phyloP scores from a whole-genome alignment of 2,113 vertebrate species.

The Cyrtonyx montezumae region DNA sequence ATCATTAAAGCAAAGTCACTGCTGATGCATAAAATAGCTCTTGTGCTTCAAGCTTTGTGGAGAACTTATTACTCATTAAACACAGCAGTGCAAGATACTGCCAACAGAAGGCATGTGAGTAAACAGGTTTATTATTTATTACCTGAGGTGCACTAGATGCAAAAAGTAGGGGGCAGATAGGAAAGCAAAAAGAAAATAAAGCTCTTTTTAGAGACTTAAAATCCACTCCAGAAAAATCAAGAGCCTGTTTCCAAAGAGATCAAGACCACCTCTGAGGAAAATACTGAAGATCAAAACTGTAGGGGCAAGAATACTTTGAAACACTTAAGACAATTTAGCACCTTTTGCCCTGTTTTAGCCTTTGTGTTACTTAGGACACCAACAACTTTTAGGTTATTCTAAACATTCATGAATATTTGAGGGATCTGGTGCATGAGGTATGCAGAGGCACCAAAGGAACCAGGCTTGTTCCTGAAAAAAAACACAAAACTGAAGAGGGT shows the following conservation, averaged over 20 bases:
- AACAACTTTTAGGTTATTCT: not conserved
- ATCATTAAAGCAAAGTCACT: constrained; percentile 6
- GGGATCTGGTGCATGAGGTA: not conserved
- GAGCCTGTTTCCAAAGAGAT: not conserved
- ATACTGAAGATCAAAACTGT: not conserved
- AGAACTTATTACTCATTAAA: constrained; percentile 55
- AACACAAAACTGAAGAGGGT: not conserved
- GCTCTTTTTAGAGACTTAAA: not conserved
- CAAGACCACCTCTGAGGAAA: not conserved
- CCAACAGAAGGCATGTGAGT: constrained; percentile 32
- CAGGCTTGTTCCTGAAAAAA: not conserved
- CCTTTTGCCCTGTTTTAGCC: not conserved
- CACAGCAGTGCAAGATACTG: constrained; percentile 12
- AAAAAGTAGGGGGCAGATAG: not conserved
- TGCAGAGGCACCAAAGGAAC: not conserved
- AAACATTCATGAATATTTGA: not conserved
- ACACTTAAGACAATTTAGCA: not conserved
- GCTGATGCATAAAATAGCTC: not conserved
- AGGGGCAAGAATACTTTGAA: not conserved
- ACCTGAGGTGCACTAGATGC: not conserved
- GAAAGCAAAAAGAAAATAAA: not conserved
- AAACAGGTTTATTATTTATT: constrained; percentile 63
- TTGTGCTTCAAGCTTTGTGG: not conserved
- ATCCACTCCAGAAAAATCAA: not conserved
- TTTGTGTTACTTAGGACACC: not conserved